Evolutionary conservation across 2,113 vertebrate genomes (phyloP), one percentile per base, ranked within the genome.

Genomic region (Prietella phreatophila): DNA sequence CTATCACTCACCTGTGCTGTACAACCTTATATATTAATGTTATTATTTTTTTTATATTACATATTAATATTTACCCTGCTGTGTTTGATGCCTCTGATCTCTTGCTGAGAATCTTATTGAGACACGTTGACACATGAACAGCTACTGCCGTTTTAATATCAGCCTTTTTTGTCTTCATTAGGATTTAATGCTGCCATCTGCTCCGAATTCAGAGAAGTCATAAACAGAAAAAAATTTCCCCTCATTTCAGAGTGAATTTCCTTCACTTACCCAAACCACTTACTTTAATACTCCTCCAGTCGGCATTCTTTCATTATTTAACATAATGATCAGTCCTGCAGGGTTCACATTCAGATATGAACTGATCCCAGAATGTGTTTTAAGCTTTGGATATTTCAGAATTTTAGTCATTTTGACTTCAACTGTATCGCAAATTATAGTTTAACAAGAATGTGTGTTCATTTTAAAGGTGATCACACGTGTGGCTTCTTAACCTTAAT

Each of bases 331-430:
- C 15, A 50, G 56, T 90, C 92, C 93, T 91, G 82, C 47, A 90
- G 93, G 90, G 82, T 88, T 88, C 93, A 91, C 65, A 83, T 63
- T 33, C 63, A 92, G 92, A 95, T 94, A 93, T 90, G 93, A 94
- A 93, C 92, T 86, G 50, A 69, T 83, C 81, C 82, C 71, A 71
- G 47, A 25, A 92, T 92, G 91, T 92, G 85, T 89, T 85, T 90
- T 90, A 90, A 93, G 93, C 91, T 89, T 92, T 90, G 82, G 78
- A 93, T 92, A 89, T 90, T 94, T 93, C 90, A 94, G 94, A 92
- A 95, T 47, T 95, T 94, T 93, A 94, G 89, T 78, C 88, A 80
- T 90, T 88, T 92, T 89, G 85, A 93, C 88, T 91, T 87, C 73
- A 89, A 84, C 83, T 91, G 89, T 91, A 89, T 88, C 11, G 61